phyloP scores from a whole-genome alignment of 1,140 invertebrate genomes.

The Leptinotarsa texana region DNA sequence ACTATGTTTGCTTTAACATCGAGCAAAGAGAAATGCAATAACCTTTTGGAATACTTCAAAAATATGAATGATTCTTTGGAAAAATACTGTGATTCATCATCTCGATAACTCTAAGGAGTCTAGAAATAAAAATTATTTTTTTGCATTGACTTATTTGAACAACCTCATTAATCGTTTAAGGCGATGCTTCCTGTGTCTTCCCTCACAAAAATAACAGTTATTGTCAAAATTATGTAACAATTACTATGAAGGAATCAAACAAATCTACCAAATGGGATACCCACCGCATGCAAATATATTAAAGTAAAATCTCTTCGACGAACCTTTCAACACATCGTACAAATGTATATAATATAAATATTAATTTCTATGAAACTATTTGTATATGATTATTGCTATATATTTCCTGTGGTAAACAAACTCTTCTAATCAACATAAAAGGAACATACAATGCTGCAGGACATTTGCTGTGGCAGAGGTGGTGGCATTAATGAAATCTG shows the following conservation, averaged over 20 bases:
- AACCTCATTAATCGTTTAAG: too few relatives aligned
- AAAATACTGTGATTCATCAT: too few relatives aligned
- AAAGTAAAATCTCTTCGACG: slow-evolving; percentile 24
- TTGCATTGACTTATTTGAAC: too few relatives aligned
- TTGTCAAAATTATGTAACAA: background rate
- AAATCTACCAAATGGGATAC: background rate
- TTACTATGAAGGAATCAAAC: background rate
- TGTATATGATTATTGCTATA: slow-evolving; percentile 53
- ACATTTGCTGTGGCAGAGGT: slow-evolving; percentile 35
- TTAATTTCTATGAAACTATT: slow-evolving; percentile 42
- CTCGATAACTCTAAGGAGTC: too few relatives aligned
- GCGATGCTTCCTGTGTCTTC: too few relatives aligned
- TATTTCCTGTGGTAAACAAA: slow-evolving; percentile 48
- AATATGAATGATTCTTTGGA: too few relatives aligned
- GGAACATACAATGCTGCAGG: slow-evolving; percentile 38
- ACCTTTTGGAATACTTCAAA: too few relatives aligned
- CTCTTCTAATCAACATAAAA: slow-evolving; percentile 35
- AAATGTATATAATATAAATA: slow-evolving; percentile 35
- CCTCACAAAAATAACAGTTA: too few relatives aligned
- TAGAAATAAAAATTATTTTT: too few relatives aligned
- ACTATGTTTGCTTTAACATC: too few relatives aligned
- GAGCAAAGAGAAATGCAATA: too few relatives aligned
- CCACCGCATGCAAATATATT: slow-evolving; percentile 22
- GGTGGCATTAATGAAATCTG: slow-evolving; percentile 34
- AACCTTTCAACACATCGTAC: slow-evolving; percentile 21